phyloP scores from a whole-genome alignment of 2,113 vertebrate genomes.

The Neomonachus schauinslandi region DNA sequence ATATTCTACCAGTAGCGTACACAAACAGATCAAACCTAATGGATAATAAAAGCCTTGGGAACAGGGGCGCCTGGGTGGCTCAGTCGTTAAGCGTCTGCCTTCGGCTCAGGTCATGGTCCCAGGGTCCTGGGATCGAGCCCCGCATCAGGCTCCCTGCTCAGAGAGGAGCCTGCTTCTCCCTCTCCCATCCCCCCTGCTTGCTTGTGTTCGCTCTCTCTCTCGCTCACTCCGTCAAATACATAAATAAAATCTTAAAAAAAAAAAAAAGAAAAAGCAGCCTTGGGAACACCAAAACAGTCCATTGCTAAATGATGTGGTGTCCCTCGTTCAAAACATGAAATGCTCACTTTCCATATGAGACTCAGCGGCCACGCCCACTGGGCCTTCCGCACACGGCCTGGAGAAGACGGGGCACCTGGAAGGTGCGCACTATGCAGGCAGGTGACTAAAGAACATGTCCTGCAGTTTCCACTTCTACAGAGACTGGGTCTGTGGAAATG shows the following conservation, averaged over 20 bases:
- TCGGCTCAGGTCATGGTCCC: neutral
- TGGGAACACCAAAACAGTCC: neutral
- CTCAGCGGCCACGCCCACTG: neutral
- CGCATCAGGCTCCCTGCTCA: neutral
- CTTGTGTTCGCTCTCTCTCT: too few relatives aligned
- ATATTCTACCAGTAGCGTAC: neutral
- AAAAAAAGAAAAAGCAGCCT: neutral
- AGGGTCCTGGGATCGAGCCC: neutral
- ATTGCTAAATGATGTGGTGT: neutral
- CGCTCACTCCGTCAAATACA: neutral
- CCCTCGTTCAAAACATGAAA: neutral
- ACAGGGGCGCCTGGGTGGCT: too few relatives aligned
- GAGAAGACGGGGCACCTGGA: neutral
- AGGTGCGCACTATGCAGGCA: fast-evolving
- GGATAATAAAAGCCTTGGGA: neutral
- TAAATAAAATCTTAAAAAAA: too few relatives aligned
- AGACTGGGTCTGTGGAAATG: fast-evolving
- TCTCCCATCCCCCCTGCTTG: neutral
- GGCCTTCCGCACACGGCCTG: neutral
- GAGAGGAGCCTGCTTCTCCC: neutral
- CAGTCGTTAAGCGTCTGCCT: too few relatives aligned
- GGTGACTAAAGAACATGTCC: neutral
- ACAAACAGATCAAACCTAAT: neutral
- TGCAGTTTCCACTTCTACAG: neutral
- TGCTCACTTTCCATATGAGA: neutral